Conservation (phyloP, 2,888 invertebrate species). For the Platynereis dumerilii region DNA sequence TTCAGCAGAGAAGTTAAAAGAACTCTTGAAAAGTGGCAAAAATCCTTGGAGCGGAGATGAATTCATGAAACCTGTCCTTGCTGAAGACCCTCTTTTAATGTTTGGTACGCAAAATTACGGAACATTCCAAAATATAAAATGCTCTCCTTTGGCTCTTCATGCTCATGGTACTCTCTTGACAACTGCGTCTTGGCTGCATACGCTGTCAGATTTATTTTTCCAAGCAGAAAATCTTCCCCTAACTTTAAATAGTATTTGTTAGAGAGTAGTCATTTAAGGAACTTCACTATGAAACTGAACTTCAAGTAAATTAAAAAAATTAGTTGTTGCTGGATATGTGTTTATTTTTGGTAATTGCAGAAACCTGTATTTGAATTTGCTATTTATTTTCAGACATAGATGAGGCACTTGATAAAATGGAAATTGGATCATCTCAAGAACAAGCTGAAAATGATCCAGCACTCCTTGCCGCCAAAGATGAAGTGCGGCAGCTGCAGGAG, state of each 20-base stretch:
- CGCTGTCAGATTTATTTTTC: no score
- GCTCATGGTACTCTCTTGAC: neutral
- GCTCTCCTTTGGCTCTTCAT: neutral
- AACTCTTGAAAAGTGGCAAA: neutral
- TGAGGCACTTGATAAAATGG: no score
- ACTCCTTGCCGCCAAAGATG: conserved; percentile 26
- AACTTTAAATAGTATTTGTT: neutral
- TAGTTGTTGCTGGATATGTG: no score
- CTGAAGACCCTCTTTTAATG: conserved; percentile 38
- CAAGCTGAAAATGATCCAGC: neutral
- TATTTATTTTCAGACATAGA: no score
- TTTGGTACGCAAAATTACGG: conserved; percentile 37
- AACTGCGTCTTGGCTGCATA: no score
- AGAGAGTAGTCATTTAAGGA: no score
- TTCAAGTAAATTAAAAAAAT: no score
- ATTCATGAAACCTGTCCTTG: conserved; percentile 34
- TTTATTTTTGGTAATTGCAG: no score
- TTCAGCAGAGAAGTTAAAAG: neutral
- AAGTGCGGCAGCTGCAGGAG: conserved; percentile 38
- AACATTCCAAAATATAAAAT: neutral
- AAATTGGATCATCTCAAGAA: no score
- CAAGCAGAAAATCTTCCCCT: neutral
- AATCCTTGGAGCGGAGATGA: conserved; percentile 33
- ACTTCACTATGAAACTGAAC: no score
- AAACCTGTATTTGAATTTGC: no score